Evolutionary conservation across 1,140 invertebrate genomes (phyloP).

Genomic region (Drosophila sp.): DNA sequence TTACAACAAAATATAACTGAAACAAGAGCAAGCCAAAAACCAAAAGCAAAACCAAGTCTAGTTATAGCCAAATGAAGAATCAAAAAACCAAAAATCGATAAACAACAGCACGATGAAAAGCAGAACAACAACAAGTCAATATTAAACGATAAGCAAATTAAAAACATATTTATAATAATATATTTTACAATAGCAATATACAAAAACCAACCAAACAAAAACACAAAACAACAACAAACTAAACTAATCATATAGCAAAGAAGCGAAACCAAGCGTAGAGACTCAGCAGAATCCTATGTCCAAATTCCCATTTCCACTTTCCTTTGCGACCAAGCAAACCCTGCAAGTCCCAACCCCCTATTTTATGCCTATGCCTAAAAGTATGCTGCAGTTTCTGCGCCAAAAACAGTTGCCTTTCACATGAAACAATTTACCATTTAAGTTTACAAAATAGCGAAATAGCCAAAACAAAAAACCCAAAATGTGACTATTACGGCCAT

Average conservation of each 20-base stretch:
- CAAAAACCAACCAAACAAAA: conserved; percentile 72
- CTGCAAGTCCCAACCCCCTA: background rate
- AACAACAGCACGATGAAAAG: conserved; percentile 51
- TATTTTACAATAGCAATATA: conserved; percentile 81
- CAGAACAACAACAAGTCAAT: conserved; percentile 66
- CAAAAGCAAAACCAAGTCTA: conserved; percentile 25
- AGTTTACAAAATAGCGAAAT: conserved; percentile 79
- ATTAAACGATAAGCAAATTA: conserved; percentile 65
- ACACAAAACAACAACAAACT: conserved; percentile 48
- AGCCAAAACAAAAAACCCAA: conserved; percentile 67
- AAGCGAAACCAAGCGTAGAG: conserved; percentile 4
- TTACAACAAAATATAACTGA: conserved; percentile 63
- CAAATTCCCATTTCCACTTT: background rate
- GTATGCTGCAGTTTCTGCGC: conserved; percentile 52
- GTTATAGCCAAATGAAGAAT: conserved; percentile 71
- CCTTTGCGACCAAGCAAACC: too few species aligned
- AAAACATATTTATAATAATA: conserved; percentile 75
- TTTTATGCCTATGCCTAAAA: background rate
- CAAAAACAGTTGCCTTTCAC: conserved; percentile 81
- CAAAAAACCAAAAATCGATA: conserved; percentile 65
- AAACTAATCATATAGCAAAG: conserved; percentile 65
- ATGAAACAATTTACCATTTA: conserved; percentile 81
- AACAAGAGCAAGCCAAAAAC: conserved; percentile 31
- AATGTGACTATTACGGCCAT: conserved; percentile 2
- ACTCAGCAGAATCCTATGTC: background rate